Conservation (phyloP, 2,113 vertebrate genomes). For the Albula glossodonta region DNA sequence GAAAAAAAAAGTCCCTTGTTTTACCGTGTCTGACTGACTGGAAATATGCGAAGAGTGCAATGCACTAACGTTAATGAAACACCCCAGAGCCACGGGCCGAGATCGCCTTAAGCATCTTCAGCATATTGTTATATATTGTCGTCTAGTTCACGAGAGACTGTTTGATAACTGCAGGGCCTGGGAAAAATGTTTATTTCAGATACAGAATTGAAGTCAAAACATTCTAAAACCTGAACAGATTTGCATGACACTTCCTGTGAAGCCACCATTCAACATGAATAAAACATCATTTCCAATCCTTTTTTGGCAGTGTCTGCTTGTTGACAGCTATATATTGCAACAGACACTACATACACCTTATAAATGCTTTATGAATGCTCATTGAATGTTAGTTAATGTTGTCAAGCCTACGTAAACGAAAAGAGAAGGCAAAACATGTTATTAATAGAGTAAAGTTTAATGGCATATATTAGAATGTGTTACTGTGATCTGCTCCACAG, state of each 20-base stretch:
- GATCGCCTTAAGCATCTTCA: background rate
- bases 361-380: background rate
- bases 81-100: constrained; percentile 30
- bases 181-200: background rate
- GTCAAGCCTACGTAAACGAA: background rate
- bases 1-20: constrained; percentile 47
- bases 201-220: too few relatives aligned
- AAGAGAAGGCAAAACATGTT: too few relatives aligned
- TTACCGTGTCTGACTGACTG: constrained; percentile 26
- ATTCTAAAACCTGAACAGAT: background rate
- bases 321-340: background rate
- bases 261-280: background rate
- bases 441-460: background rate
- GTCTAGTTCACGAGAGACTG: background rate
- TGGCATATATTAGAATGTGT: background rate
- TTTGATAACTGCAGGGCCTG: background rate
- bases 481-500: background rate
- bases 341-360: background rate
- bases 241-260: background rate
- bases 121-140: background rate
- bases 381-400: background rate
- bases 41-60: constrained; percentile 36
- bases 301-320: background rate
- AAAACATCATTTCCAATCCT: background rate
- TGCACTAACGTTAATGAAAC: constrained; percentile 39